Evolutionary conservation across 2,113 vertebrate species (phyloP).

Genomic region (Cyprinodon tularosa): DNA sequence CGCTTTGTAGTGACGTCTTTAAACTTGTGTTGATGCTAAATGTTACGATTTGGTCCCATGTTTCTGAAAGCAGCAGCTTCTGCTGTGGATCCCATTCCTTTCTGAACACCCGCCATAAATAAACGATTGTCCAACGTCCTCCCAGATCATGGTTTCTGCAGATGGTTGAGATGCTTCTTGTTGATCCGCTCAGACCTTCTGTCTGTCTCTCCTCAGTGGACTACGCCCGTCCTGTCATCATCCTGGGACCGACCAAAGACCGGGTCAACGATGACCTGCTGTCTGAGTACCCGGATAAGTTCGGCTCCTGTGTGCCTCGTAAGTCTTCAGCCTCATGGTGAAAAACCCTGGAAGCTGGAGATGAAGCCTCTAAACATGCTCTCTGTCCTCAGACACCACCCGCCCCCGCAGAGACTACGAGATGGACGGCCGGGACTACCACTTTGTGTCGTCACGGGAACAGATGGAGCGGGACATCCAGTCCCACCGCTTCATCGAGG

Average conservation of each 20-base stretch:
- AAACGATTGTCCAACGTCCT: too few species aligned
- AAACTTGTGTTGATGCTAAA: too few species aligned
- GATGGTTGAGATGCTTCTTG: not conserved
- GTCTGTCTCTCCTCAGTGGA: conserved; percentile 75
- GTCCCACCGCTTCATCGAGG: conserved; percentile 90
- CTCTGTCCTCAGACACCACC: conserved; percentile 82
- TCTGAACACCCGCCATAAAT: too few species aligned
- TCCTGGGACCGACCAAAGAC: conserved; percentile 89
- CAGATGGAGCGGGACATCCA: conserved; percentile 95
- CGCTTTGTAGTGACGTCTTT: too few species aligned
- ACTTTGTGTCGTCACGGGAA: conserved; percentile 90
- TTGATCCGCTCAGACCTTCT: not conserved
- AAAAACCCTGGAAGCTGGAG: too few species aligned
- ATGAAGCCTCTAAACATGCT: not conserved
- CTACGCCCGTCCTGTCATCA: conserved; percentile 88
- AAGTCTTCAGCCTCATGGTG: conserved; percentile 44
- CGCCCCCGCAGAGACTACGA: conserved; percentile 90
- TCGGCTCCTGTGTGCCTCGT: conserved; percentile 90
- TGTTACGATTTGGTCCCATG: too few species aligned
- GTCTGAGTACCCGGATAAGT: conserved; percentile 88
- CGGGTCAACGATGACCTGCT: conserved; percentile 88
- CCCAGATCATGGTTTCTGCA: too few species aligned
- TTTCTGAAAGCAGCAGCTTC: too few species aligned
- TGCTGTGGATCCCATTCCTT: too few species aligned
- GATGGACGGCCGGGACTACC: conserved; percentile 90